Evolutionary conservation across 2,888 invertebrate species (phyloP).

Genomic region (Chirona hameri): DNA sequence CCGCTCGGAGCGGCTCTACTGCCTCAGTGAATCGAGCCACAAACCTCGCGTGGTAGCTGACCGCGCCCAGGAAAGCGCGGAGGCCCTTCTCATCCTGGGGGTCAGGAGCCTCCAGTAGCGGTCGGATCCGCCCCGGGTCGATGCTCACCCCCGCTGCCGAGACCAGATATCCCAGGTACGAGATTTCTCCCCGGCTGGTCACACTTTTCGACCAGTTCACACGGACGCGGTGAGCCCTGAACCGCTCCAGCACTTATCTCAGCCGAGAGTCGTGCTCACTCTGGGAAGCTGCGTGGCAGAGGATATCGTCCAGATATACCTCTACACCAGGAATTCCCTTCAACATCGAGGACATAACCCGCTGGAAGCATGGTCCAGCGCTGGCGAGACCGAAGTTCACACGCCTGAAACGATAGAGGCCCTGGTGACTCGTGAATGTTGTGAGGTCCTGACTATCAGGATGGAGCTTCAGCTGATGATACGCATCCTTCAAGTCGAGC

Average conservation of each 20-base stretch:
- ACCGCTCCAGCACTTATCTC: background rate
- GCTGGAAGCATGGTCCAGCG: background rate
- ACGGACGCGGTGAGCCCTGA: background rate
- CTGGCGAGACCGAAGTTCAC: background rate
- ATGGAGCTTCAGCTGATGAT: too few species aligned
- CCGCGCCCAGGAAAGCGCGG: background rate
- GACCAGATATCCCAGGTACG: background rate
- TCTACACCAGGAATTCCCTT: background rate
- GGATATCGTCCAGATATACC: background rate
- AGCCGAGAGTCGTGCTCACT: background rate
- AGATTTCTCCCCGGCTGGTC: background rate
- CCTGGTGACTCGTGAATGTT: background rate
- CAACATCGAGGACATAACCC: background rate
- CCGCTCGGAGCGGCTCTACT: too few species aligned
- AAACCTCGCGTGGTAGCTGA: too few species aligned
- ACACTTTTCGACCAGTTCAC: background rate
- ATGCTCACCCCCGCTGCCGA: background rate
- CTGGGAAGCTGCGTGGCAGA: background rate
- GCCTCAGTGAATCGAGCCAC: too few species aligned
- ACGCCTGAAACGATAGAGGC: background rate
- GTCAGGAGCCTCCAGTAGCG: background rate
- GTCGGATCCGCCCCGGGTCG: background rate
- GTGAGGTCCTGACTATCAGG: background rate
- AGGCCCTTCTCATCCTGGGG: background rate
- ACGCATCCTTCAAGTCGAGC: background rate